Conservation (phyloP, 2,797 vertebrate genomes). For the Sebastes steindachneri region DNA sequence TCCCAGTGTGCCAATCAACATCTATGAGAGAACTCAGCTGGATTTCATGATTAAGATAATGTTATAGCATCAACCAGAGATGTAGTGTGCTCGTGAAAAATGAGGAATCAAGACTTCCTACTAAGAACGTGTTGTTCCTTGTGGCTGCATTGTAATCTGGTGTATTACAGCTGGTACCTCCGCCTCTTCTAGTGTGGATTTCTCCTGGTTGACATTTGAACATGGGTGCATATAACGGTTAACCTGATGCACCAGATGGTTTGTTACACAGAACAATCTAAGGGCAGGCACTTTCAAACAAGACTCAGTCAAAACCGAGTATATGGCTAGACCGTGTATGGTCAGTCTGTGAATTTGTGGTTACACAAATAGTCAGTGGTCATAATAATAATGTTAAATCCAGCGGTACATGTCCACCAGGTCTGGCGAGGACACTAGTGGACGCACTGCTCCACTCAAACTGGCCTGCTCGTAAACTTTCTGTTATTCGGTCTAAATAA, state of each 20-base stretch:
- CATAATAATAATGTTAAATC: fast-evolving
- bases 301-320: no score
- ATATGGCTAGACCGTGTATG: fast-evolving
- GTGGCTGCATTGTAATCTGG: neutral
- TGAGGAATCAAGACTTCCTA: neutral
- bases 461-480: no score
- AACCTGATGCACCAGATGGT: no score
- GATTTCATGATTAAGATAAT: neutral
- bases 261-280: no score
- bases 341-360: no score
- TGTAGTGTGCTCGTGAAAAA: neutral
- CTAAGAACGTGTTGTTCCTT: neutral
- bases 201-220: neutral
- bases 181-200: neutral
- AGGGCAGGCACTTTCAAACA: no score
- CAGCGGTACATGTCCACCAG: no score
- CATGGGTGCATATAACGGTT: no score
- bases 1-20: neutral
- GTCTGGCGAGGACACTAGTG: no score
- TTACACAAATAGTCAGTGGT: no score
- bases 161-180: neutral
- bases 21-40: neutral
- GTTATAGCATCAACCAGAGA: neutral
- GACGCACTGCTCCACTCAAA: no score
- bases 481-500: no score